Base-by-base conservation (phyloP, 2,797 vertebrate species). In the Urosaurus nigricauda region DNA sequence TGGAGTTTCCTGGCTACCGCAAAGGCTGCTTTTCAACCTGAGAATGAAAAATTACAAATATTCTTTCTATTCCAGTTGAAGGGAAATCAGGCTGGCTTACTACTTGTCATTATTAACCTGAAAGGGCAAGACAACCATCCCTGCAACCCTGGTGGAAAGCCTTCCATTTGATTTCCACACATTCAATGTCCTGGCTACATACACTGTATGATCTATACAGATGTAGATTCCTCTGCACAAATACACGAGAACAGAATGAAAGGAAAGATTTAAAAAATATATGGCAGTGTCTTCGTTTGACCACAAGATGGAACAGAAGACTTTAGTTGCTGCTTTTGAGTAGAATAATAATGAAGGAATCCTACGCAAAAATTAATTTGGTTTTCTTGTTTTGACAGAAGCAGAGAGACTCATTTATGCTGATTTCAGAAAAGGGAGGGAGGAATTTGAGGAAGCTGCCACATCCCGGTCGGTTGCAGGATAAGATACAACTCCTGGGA, bases 401-500 rank as follows among this genome's bases (percentile, higher is more conserved):
- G 68, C 21, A 24, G 29, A 32, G 14, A 53, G 29, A 32, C 19
- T 3, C 43, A 71, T 84, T 53, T 16, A 84, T 84, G 82, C 43
- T 51, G 43, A 71, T 51, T 83, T 32, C 26, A 19, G 13, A 60
- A 77, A 11, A 47, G 73, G 73, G 40, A 26, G 37, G 40, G 80
- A 3, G 80, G 21, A 29, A 24, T 51, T 35, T 29, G 73, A 75
- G 70, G 79, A 65, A 75, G 56, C 70, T 60, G 70, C 71, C 53
- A 12, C 56, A 16, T 37, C 16, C 24, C 70, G 13, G 29, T 35
- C 5, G 8, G 29, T 35, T 3, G 12, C 21, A 60, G 40, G 40
- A 51, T 47, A 83, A 16, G 70, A 51, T 9, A 43, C 17, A 65
- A 63, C 84, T 85, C 71, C 32, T 77, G 84, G 84, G 56, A 85